Base-by-base conservation (phyloP, 2,113 vertebrate genomes). In the Anas platyrhynchos region DNA sequence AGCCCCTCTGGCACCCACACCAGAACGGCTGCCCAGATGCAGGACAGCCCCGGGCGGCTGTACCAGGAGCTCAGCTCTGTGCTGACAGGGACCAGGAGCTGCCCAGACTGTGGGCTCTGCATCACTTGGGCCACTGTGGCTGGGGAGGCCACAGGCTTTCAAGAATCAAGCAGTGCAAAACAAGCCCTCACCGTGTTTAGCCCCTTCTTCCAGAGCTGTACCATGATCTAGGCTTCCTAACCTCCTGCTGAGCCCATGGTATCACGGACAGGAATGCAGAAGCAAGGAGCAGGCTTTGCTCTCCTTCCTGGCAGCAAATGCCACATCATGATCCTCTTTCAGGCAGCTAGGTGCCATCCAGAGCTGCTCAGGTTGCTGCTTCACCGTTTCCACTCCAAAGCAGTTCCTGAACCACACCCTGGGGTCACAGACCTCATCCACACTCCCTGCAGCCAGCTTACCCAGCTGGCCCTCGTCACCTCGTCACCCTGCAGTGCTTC, bases 101-200 rank as follows among this genome's bases (percentile, higher is more conserved):
- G 65, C n/a, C 61, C 46, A 67, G 36, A 66, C 62, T 32, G 7
- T 1, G 11, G 29, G 46, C 43, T 68, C 58, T 62, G 54, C 29
- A 59, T 61, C 1, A 1, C 26, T 41, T 18, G 26, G 8, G 31
- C 12, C n/a, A 36, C 63, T 0, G 0, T 31, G 46, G 46, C n/a
- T 34, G 63, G 10, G 14, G 32, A 81, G 44, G 46, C 52, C 74
- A 48, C 41, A n/a, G 66, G 38, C 73, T 83, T 65, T 66, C 54
- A 59, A 56, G 68, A 73, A 32, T 34, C 50, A 86, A 93, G 71
- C 26, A 29, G 3, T 26, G 54, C 8, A 1, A 74, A 86, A 66
- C 56, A 14, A 23, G 46, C 58, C 76, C 38, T 67, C 32, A 26
- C 52, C n/a, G 68, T 56, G 56, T 71, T 89, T 76, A 63, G 59